These are phyloP conservation scores for Lophius americanus DNA, from an alignment of 2,797 vertebrate species.

Conservation along the genomic window DNA sequence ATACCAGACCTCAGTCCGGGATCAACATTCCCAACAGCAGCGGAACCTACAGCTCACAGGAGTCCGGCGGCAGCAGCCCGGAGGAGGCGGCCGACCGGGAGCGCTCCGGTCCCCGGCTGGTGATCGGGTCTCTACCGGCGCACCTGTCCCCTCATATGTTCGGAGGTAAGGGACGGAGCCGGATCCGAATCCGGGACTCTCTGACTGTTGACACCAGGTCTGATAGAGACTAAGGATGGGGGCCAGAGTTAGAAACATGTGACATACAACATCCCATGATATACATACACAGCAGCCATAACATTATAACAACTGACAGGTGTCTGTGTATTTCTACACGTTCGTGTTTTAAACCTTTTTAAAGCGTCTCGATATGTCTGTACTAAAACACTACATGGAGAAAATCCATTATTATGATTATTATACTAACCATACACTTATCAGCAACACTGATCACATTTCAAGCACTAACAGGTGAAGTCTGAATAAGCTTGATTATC, in stretches of 20 bases:
- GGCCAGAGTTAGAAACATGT: neutral
- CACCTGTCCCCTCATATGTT: slow-evolving; percentile 94
- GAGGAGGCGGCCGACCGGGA: slow-evolving; percentile 83
- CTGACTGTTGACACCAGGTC: slow-evolving; percentile 1
- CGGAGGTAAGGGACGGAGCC: slow-evolving; percentile 83
- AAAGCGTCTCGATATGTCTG: too few species aligned
- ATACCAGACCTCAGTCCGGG: slow-evolving; percentile 77
- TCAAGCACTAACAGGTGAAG: too few species aligned
- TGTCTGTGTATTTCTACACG: too few species aligned
- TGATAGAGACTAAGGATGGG: neutral
- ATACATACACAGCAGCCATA: too few species aligned
- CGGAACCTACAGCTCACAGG: slow-evolving; percentile 88
- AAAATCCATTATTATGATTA: too few species aligned
- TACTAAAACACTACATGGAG: too few species aligned
- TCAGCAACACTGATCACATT: too few species aligned
- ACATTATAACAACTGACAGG: too few species aligned
- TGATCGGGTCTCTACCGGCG: slow-evolving; percentile 91
- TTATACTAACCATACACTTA: too few species aligned
- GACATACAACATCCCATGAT: too few species aligned
- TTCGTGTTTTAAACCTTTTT: too few species aligned
- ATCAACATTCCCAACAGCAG: slow-evolving; percentile 88
- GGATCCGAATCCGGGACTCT: neutral
- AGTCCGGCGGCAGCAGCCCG: slow-evolving; percentile 90
- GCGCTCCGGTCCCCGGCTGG: slow-evolving; percentile 82
- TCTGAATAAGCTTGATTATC: too few species aligned